These are phyloP conservation scores for Motacilla tschutschensis DNA, from an alignment of 2,113 vertebrate genomes.

Conservation along the genomic window DNA sequence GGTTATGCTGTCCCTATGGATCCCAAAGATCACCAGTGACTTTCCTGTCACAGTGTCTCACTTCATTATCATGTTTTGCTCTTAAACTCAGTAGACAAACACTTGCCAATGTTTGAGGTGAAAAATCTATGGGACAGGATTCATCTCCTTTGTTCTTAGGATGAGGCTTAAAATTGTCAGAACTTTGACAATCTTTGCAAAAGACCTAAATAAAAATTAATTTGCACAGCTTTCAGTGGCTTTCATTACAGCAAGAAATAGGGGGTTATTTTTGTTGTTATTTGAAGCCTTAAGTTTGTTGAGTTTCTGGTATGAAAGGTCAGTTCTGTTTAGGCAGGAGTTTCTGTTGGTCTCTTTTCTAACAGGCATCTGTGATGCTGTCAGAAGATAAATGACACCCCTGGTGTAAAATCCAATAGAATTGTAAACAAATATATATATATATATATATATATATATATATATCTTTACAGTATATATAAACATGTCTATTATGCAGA, in stretches of 20 bases:
- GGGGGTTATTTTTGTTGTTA: conserved; percentile 70
- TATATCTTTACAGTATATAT: background rate
- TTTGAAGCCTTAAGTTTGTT: conserved; percentile 57
- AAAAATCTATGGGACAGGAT: background rate
- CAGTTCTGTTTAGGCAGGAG: background rate
- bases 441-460: background rate
- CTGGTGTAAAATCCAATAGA: background rate
- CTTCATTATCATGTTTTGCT: background rate
- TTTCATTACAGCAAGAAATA: conserved; percentile 24
- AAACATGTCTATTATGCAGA: background rate
- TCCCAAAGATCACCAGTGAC: background rate
- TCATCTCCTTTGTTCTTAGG: background rate
- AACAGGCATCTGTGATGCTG: background rate
- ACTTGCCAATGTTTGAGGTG: background rate
- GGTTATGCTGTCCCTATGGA: background rate
- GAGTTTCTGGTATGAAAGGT: conserved; percentile 1
- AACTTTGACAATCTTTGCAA: background rate
- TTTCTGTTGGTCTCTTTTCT: conserved; percentile 34
- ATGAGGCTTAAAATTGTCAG: background rate
- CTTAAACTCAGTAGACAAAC: background rate
- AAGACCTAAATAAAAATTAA: background rate
- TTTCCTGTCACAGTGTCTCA: background rate
- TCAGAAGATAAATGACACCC: background rate
- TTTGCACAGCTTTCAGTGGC: background rate
- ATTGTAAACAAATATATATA: background rate